Conservation (phyloP, 2,888 invertebrate genomes). For the Drepanosiphum platanoidis region DNA sequence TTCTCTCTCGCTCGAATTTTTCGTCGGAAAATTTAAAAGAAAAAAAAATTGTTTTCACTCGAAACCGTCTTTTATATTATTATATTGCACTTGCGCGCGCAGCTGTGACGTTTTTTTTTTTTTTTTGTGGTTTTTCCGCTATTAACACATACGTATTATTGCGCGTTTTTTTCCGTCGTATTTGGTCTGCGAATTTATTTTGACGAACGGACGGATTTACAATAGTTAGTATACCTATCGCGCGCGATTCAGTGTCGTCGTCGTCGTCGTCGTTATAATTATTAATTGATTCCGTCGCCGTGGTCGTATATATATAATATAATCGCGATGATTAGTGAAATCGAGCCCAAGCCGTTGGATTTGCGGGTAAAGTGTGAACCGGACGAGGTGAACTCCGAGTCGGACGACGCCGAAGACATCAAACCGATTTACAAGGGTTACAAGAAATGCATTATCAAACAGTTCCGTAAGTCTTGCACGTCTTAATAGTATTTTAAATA, state of each 20-base stretch:
- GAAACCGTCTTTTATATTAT: constrained; percentile 22
- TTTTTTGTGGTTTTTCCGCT: background rate
- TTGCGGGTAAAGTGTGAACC: constrained; percentile 57
- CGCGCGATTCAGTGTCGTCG: background rate
- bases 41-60: no score
- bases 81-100: constrained; percentile 17
- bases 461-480: constrained; percentile 50
- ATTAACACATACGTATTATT: background rate
- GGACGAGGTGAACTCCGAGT: constrained; percentile 54
- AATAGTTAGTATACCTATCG: no score
- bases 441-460: constrained; percentile 61
- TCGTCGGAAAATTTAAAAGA: constrained; percentile 31
- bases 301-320: no score
- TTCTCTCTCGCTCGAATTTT: background rate
- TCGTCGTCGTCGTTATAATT: background rate
- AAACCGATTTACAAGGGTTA: constrained; percentile 57
- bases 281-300: constrained; percentile 14
- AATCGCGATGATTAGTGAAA: constrained; percentile 57
- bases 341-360: constrained; percentile 58
- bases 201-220: background rate
- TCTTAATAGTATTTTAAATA: background rate
- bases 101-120: constrained; percentile 28
- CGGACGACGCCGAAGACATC: constrained; percentile 54
- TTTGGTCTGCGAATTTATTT: constrained; percentile 29
- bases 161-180: background rate